Evolutionary conservation across 2,113 vertebrate species (phyloP), one percentile per base, ranked within the genome.

Genomic region (Eonycteris spelaea): DNA sequence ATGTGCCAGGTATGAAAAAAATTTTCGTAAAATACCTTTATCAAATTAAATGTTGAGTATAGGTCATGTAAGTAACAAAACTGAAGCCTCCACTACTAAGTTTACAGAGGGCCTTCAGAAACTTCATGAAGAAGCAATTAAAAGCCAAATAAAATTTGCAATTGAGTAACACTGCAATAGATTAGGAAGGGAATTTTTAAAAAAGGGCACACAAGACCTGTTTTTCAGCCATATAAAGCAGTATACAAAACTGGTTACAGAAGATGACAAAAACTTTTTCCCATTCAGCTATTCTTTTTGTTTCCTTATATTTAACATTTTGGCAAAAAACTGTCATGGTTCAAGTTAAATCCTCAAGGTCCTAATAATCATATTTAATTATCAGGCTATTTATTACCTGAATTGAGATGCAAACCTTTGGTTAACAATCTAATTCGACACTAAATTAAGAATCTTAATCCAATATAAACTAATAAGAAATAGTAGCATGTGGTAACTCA

Each of bases 351-450:
- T 98, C 98, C 97, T 98, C 98, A 98, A 98, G 96, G 96, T 97
- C 87, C 86, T 97, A 98, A 97, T 95, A 98, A 98, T 96, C 96
- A 96, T 93, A 98, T 98, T 98, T 98, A 98, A 99, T 98, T 98
- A 98, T 96, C 95, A 97, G 96, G 95, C 84, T 95, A 95, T 97
- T 98, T 95, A 95, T 97, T 98, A 98, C 89, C 97, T 97, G 70
- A 97, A 95, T 96, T 97, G 92, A 96, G 97, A 97, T 95, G 94
- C 68, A 97, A 98, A 97, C 19, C 88, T 98, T 97, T 98, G 96
- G 93, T 95, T 63, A 97, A 95, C 97, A 93, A 97, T 71, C 90
- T 95, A 98, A 98, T 95, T 98, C 84, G 71, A 92, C 45, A 90
- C 61, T 96, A 98, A 90, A 96, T 98, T 68, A 97, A 97, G 96